Evolutionary conservation across 2,113 vertebrate genomes (phyloP).

Genomic region (Sinosuthora webbiana): DNA sequence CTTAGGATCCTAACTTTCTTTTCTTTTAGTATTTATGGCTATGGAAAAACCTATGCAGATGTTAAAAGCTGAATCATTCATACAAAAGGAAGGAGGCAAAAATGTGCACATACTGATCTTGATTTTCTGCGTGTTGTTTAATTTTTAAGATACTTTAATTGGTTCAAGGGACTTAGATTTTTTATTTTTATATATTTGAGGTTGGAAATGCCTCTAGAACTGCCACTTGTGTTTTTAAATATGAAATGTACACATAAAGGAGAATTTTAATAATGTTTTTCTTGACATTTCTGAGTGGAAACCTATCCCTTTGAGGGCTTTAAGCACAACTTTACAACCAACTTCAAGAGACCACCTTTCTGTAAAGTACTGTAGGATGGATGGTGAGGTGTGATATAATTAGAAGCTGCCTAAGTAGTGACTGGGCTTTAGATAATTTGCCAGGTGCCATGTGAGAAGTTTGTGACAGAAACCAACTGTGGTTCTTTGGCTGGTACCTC

Average conservation of each 20-base stretch:
- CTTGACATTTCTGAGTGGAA: neutral
- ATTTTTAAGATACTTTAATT: neutral
- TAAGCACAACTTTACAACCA: neutral
- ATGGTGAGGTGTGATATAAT: neutral
- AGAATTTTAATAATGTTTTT: neutral
- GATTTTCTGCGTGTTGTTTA: neutral
- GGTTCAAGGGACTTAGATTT: neutral
- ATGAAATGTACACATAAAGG: neutral
- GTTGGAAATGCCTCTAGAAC: neutral
- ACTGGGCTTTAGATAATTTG: neutral
- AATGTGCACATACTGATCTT: neutral
- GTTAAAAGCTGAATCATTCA: neutral
- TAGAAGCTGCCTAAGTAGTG: neutral
- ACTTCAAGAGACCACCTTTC: neutral
- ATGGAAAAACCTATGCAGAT: neutral
- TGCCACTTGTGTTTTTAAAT: neutral
- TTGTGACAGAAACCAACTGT: neutral
- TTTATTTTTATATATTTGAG: neutral
- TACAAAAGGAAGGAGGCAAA: neutral
- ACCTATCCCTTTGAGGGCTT: neutral
- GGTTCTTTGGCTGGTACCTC: conserved; percentile 13
- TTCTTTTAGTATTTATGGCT: neutral
- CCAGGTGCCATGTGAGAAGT: neutral
- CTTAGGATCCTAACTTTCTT: neutral
- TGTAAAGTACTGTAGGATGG: neutral